Evolutionary conservation across 2,113 vertebrate species (phyloP).

Genomic region (Trematocara macrostoma): DNA sequence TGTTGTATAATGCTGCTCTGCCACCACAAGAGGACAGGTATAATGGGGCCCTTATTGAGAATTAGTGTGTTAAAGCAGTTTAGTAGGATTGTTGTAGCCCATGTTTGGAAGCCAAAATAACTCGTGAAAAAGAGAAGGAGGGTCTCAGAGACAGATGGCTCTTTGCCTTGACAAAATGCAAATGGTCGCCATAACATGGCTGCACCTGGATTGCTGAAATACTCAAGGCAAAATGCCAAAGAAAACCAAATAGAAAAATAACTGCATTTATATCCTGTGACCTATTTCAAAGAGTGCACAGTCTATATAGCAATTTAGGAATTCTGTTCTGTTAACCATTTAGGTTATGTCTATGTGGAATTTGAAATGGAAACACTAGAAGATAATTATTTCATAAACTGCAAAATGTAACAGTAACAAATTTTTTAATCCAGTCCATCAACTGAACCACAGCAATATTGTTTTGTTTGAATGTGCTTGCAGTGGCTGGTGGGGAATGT

Average conservation of each 20-base stretch:
- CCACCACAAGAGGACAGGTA: not conserved
- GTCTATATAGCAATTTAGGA: not conserved
- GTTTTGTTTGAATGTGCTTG: conserved; percentile 15
- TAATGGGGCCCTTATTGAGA: not conserved
- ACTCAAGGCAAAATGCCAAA: not conserved
- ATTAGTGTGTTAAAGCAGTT: not conserved
- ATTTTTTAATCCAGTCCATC: not conserved
- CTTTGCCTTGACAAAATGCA: not conserved
- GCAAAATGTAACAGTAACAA: not conserved
- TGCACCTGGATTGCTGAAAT: not conserved
- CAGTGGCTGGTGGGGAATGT: conserved; percentile 80
- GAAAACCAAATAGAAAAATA: not conserved
- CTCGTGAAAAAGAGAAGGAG: not conserved
- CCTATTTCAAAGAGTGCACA: not conserved
- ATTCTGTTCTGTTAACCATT: not conserved
- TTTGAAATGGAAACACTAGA: not conserved
- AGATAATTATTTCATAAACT: not conserved
- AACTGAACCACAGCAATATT: conserved; percentile 15
- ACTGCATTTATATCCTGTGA: not conserved
- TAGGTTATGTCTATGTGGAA: not conserved
- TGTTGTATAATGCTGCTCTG: not conserved
- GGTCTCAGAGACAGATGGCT: not conserved
- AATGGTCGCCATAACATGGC: not conserved
- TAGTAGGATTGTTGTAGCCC: not conserved
- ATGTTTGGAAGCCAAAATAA: not conserved